Evolutionary conservation across 37 sponge, comb jelly and placozoan species (phyloP).

Genomic region (Bolinopsis microptera): DNA sequence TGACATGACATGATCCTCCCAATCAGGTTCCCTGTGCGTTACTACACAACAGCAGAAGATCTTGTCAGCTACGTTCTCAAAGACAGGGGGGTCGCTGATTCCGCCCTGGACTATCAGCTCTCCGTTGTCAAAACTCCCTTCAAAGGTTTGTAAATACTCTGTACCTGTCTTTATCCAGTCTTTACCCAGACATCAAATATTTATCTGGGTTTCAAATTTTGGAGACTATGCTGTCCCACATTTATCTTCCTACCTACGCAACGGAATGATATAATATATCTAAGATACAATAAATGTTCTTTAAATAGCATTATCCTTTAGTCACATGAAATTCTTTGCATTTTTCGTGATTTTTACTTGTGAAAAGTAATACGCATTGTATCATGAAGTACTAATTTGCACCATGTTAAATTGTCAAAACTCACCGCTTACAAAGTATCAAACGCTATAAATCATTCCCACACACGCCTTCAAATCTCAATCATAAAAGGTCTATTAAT

Average conservation of each 20-base stretch:
- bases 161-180: no score
- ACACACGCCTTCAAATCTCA: background rate
- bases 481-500: no score
- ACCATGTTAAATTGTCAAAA: background rate
- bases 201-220: no score
- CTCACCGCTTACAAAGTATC: background rate
- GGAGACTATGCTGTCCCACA: no score
- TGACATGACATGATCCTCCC: no score
- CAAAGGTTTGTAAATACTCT: conserved; percentile 49
- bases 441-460: background rate
- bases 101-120: conserved; percentile 47
- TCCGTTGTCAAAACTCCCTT: conserved; percentile 31
- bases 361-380: background rate
- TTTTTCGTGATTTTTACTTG: no score
- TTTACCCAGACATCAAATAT: no score
- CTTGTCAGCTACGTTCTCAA: conserved; percentile 33
- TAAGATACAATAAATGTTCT: no score
- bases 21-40: conserved; percentile 55
- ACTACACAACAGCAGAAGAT: conserved; percentile 60
- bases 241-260: no score
- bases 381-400: background rate
- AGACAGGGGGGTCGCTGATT: conserved; percentile 42
- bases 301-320: no score
- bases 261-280: no score
- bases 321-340: no score